Evolutionary conservation across 2,113 vertebrate species (phyloP).

Genomic region (Cynopterus brachyotis): DNA sequence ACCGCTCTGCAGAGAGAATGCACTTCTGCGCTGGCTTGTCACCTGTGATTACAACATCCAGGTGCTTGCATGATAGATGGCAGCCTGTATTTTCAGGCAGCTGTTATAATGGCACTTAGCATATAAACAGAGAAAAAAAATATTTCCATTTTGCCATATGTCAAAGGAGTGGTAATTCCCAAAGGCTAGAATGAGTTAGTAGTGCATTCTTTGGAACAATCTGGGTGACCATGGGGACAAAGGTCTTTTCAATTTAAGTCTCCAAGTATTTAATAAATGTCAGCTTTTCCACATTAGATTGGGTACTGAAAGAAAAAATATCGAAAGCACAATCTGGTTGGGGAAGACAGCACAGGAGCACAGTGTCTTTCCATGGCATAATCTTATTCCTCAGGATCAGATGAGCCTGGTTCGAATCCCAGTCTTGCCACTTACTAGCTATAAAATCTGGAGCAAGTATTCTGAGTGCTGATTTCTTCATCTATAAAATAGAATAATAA

Average conservation of each 20-base stretch:
- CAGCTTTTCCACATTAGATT: background rate
- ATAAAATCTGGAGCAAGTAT: background rate
- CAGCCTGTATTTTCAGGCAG: conserved; percentile 35
- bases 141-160: conserved; percentile 48
- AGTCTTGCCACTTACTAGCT: background rate
- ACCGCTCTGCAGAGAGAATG: background rate
- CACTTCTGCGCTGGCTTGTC: background rate
- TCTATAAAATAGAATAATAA: background rate
- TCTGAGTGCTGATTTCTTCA: background rate
- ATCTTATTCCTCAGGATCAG: background rate
- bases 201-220: conserved; percentile 35
- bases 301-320: background rate
- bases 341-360: background rate
- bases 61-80: conserved; percentile 25
- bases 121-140: conserved; percentile 60
- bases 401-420: background rate
- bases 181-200: background rate
- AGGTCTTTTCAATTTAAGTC: conserved; percentile 41
- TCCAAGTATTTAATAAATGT: conserved; percentile 35
- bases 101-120: conserved; percentile 40
- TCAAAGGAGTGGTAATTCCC: conserved; percentile 27
- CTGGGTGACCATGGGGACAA: background rate
- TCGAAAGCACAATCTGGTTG: background rate
- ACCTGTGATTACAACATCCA: conserved; percentile 25
- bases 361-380: background rate